Conservation (phyloP, 30 jellyfish, hydroid and myxozoan genomes). For the Hydractinia echinata region DNA sequence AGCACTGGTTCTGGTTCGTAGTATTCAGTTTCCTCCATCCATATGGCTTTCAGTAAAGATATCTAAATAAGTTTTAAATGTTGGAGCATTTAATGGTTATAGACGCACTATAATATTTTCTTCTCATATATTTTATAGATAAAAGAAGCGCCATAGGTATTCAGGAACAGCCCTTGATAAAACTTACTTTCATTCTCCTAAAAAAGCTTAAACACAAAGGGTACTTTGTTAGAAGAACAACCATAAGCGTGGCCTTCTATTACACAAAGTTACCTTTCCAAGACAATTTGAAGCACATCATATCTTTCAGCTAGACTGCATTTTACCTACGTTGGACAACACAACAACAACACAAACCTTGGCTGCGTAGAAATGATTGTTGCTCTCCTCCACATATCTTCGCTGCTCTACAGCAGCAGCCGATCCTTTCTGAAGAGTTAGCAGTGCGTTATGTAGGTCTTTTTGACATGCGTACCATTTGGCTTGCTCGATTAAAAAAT, state of each 20-base stretch:
- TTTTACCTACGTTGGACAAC: too few species aligned
- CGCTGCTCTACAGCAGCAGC: background rate
- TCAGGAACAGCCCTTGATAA: too few species aligned
- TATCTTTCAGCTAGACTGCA: too few species aligned
- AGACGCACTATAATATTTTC: background rate
- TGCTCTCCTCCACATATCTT: background rate
- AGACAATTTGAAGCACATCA: too few species aligned
- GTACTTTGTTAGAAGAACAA: too few species aligned
- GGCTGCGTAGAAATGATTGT: background rate
- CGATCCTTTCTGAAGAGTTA: conserved; percentile 65
- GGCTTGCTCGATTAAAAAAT: conserved; percentile 59
- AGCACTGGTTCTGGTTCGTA: conserved; percentile 85
- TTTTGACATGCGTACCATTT: conserved; percentile 70
- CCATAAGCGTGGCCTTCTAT: too few species aligned
- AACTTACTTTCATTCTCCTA: too few species aligned
- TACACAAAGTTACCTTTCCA: too few species aligned
- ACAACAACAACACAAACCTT: too few species aligned
- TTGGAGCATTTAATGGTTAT: too few species aligned
- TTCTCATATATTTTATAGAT: background rate
- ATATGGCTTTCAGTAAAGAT: conserved; percentile 63
- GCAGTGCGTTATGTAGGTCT: conserved; percentile 86
- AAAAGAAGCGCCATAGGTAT: background rate
- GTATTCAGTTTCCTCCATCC: conserved; percentile 97
- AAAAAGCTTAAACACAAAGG: too few species aligned
- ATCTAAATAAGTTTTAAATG: conserved; percentile 41